Evolutionary conservation across 2,888 invertebrate genomes (phyloP).

Genomic region (Scaptomyza caliginosa): DNA sequence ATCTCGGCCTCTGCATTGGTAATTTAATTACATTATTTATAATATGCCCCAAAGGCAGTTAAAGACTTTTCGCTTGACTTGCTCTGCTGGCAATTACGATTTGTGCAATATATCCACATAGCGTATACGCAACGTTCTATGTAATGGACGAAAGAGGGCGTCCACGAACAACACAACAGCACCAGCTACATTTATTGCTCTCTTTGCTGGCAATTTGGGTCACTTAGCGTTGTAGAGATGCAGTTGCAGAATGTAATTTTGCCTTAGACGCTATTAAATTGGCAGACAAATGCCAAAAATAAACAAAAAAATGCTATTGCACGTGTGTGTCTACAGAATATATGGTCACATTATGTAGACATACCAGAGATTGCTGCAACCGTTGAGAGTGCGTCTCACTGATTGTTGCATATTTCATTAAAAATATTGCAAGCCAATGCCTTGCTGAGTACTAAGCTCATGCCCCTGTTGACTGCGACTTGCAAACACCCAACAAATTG

Average conservation of each 20-base stretch:
- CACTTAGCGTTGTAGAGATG: conserved; percentile 57
- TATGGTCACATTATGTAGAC: conserved; percentile 41
- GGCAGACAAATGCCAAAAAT: conserved; percentile 54
- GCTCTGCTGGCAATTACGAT: conserved; percentile 56
- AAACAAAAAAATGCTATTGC: conserved; percentile 20
- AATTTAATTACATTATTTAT: conserved; percentile 73
- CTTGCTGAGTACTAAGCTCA: conserved; percentile 27
- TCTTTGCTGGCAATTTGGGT: conserved; percentile 61
- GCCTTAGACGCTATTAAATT: conserved; percentile 53
- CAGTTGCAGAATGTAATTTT: conserved; percentile 52
- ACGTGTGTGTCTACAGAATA: conserved; percentile 16
- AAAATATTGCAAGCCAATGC: conserved; percentile 66
- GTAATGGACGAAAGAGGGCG: conserved; percentile 27
- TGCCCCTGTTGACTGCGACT: conserved; percentile 13
- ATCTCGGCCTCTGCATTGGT: conserved; percentile 29
- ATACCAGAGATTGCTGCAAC: not conserved
- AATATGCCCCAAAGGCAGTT: conserved; percentile 37
- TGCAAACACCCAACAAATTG: conserved; percentile 8
- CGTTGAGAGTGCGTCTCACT: conserved; percentile 15
- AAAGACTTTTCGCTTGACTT: conserved; percentile 38
- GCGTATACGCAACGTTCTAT: conserved; percentile 65
- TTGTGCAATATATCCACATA: conserved; percentile 33
- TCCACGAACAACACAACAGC: not conserved
- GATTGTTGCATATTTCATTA: conserved; percentile 76
- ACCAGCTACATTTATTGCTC: conserved; percentile 20